phyloP scores from a whole-genome alignment of 2,888 invertebrate genomes.

The Monopis laevigella region DNA sequence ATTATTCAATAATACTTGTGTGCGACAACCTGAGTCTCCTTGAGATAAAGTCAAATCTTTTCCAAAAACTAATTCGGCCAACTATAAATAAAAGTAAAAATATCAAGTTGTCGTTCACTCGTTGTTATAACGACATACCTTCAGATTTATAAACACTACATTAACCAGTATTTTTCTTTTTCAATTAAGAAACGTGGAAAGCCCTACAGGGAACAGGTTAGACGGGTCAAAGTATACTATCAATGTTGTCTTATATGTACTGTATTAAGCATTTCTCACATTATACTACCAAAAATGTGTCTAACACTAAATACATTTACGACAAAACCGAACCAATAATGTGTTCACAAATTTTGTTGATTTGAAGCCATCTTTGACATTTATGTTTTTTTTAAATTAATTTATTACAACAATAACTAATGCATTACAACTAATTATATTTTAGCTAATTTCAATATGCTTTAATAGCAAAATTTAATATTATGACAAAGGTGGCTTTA shows the following conservation, averaged over 20 bases:
- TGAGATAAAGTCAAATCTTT: too few relatives aligned
- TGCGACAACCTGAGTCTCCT: too few relatives aligned
- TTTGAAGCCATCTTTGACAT: neutral
- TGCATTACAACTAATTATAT: too few relatives aligned
- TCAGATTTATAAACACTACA: conserved; percentile 15
- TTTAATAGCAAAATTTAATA: too few relatives aligned
- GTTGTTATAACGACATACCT: too few relatives aligned
- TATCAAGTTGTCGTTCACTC: too few relatives aligned
- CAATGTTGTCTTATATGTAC: conserved; percentile 47
- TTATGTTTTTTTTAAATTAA: neutral
- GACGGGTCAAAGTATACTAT: conserved; percentile 50
- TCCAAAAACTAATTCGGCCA: too few relatives aligned
- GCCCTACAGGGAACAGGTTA: conserved; percentile 85
- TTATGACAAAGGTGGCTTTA: too few relatives aligned
- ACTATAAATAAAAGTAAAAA: too few relatives aligned
- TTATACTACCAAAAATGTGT: conserved; percentile 31
- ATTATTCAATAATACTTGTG: too few relatives aligned
- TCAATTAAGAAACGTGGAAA: conserved; percentile 76
- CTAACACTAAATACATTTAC: conserved; percentile 33
- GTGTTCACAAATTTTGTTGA: neutral
- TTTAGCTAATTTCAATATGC: too few relatives aligned
- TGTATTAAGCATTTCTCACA: conserved; percentile 27
- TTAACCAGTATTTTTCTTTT: conserved; percentile 47
- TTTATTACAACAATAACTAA: too few relatives aligned
- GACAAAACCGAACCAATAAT: neutral